Conservation (phyloP, 2,888 invertebrate genomes). For the Drosophila parthenogenetica region DNA sequence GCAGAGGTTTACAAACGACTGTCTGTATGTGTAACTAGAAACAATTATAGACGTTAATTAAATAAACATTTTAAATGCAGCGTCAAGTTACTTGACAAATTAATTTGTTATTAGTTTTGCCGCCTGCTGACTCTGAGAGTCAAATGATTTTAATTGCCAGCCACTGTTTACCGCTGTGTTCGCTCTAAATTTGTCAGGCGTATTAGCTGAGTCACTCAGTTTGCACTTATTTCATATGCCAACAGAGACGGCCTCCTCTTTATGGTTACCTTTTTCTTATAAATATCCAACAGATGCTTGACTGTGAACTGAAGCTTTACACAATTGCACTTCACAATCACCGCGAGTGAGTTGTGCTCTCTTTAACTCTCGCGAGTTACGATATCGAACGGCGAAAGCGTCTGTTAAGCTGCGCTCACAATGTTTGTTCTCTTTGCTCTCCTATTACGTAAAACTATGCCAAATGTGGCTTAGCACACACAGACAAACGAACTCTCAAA, state of each 20-base stretch:
- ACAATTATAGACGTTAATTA: conserved; percentile 73
- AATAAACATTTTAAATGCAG: conserved; percentile 70
- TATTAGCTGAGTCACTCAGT: conserved; percentile 25
- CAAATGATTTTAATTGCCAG: conserved; percentile 66
- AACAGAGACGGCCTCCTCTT: conserved; percentile 4
- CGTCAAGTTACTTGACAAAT: conserved; percentile 70
- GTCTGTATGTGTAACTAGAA: conserved; percentile 4
- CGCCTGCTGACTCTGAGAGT: conserved; percentile 41
- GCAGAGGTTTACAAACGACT: conserved; percentile 1
- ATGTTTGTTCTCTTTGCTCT: conserved; percentile 37
- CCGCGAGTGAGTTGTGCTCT: conserved; percentile 13
- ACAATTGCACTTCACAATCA: conserved; percentile 17
- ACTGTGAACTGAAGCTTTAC: conserved; percentile 56
- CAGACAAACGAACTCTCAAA: conserved; percentile 22
- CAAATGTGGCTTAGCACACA: conserved; percentile 71
- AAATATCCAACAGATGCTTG: conserved; percentile 68
- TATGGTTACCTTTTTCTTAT: conserved; percentile 13
- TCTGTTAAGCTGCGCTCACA: conserved; percentile 52
- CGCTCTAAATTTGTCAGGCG: conserved; percentile 8
- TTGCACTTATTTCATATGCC: conserved; percentile 1
- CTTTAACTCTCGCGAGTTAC: conserved; percentile 3
- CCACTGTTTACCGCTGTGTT: conserved; percentile 16
- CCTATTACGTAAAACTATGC: conserved; percentile 74
- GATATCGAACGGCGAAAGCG: conserved; percentile 23
- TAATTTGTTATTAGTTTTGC: conserved; percentile 65